Evolutionary conservation across 1,140 invertebrate genomes (phyloP), one percentile per base, ranked within the genome.

Genomic region (Laupala kohalensis): DNA sequence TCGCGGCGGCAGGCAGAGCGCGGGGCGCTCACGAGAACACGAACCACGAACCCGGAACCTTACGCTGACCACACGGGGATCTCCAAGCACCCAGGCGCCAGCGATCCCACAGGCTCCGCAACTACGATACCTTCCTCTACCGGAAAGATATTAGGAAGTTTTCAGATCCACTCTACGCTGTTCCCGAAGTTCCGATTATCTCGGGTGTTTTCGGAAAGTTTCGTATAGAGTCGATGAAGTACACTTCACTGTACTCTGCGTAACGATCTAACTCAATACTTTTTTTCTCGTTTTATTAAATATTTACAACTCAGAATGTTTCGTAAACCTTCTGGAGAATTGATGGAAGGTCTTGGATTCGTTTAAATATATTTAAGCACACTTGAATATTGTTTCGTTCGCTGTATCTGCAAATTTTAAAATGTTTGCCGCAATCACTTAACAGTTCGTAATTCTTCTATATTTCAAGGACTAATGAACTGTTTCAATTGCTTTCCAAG

Each of bases 1-100:
- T 96, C 85, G 84, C 92, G 81, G 64, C 53, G 53, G 24, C 37
- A 53, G 37, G 37, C 37, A 53, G 37, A 9, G 37, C 37, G 37
- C 4, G 37, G 37, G 37, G 37, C 37, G 37, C 37, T 53, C 37
- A 53, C 37, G 19, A 9, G 37, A 53, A 53, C 37, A 53, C 37
- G 37, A 53, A 53, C 37, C 37, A 53, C 37, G 37, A 53, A 53
- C 37, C 37, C 37, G 9, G 37, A 19, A 53, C 37, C 19, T 53
- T 53, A 2, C 37, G 37, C 37, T 9, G 37, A 53, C 4, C n/a
- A n/a, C n/a, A n/a, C n/a, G n/a, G n/a, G n/a, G n/a, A n/a, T n/a
- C n/a, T n/a, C n/a, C n/a, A n/a, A n/a, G n/a, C n/a, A n/a, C n/a
- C n/a, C n/a, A n/a, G n/a, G n/a, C n/a, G 37, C 1, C 19, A 9